A percentile compares a stretch with the other conserved stretches of the same genome.
Evolutionary conservation across 2,113 vertebrate genomes (phyloP).

Genomic region (Rynchops niger): DNA sequence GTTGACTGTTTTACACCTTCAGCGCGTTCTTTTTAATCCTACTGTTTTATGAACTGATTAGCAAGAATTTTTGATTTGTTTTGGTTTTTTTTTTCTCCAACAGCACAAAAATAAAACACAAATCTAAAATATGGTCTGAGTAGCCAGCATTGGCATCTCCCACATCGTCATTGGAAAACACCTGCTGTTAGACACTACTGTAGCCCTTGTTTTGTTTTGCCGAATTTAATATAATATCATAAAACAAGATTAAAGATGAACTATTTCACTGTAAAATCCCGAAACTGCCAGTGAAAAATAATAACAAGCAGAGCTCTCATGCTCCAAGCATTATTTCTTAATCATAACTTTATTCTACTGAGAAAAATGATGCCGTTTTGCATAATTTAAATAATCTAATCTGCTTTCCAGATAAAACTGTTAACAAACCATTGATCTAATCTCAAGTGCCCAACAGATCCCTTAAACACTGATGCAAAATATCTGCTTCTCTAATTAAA

Average conservation of each 20-base stretch:
- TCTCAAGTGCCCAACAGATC: neutral
- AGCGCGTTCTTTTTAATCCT: neutral
- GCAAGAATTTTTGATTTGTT: neutral
- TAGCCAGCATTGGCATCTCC: neutral
- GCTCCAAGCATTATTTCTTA: constrained; percentile 15
- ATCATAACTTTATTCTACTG: constrained; percentile 14
- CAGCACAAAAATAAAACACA: neutral
- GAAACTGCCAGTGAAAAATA: constrained; percentile 8
- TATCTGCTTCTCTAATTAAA: constrained; percentile 22
- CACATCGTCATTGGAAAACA: neutral
- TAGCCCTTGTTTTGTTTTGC: constrained; percentile 22
- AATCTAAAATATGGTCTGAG: neutral
- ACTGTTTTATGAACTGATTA: constrained; percentile 29
- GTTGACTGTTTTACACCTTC: neutral
- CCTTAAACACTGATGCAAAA: neutral
- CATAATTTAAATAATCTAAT: constrained; percentile 40
- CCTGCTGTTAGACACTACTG: neutral
- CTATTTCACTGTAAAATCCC: constrained; percentile 20
- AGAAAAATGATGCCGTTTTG: neutral
- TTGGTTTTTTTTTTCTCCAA: neutral
- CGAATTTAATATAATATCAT: constrained; percentile 1
- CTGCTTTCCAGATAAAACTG: constrained; percentile 13
- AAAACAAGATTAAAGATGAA: constrained; percentile 47
- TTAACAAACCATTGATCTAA: constrained; percentile 37
- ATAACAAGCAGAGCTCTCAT: constrained; percentile 44